Base-by-base conservation (phyloP, 2,113 vertebrate species). In the Ciconia maguari region DNA sequence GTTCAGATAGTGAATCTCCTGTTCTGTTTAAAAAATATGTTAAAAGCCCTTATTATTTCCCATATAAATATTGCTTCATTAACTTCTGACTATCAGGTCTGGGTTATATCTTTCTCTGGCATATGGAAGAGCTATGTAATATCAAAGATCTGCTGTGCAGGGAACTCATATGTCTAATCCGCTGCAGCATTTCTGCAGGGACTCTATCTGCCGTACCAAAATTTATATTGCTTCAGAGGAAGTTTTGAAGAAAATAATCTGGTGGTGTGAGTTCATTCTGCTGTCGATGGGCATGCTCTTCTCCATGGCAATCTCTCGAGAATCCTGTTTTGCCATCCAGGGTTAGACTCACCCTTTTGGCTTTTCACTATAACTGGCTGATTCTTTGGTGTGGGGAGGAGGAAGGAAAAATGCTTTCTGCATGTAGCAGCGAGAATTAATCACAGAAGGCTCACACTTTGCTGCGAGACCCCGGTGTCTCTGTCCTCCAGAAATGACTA, bases 391-490 rank as follows among this genome's bases (percentile, higher is more conserved):
- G 1, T 4, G 55, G 69, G 30, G 48, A 68, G 29, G 46, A 48
- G 16, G 29, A 18, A 32, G 52, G 26, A 41, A 36, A 81, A 42
- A 18, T 27, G 29, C 21, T 48, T 62, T 87, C 30, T 10, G 11
- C 21, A 2, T 1, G 24, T 41, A 61, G 46, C 38, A 48, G 25
- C 10, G 54, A 36, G 9, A 68, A 42, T 26, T 13, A 42, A 61
- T 16, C 54, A 16, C 61, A 7, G 54, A 48, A 29, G 7, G 15
- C n/a, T 30, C 48, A 55, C 68, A 13, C 19, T 58, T 8, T 27
- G 36, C 66, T 60, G 27, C 4, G 1, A 66, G 32, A 10, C 7
- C 41, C 11, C 1, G 0, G 19, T 25, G 29, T 66, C 0, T 1
- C 20, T 2, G 5, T 42, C n/a, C 38, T 61, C 25, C 41, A 62